phyloP scores from a whole-genome alignment of 2,888 invertebrate species.

The Camptogramma bilineatum region DNA sequence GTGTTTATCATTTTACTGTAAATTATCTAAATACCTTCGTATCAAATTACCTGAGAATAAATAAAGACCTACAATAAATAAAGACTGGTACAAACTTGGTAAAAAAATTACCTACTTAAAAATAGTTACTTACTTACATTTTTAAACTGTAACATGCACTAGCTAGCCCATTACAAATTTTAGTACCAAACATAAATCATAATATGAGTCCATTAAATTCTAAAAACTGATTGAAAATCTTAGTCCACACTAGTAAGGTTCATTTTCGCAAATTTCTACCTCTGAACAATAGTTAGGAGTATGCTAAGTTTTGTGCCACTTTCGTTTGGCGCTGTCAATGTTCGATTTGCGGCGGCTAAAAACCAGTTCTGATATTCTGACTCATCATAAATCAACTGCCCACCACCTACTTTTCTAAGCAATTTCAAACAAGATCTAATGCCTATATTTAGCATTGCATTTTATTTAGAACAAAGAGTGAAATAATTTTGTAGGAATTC shows the following conservation, averaged over 20 bases:
- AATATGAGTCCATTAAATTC: neutral
- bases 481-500: no score
- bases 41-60: no score
- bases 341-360: constrained; percentile 54
- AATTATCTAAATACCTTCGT: no score
- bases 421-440: constrained; percentile 24
- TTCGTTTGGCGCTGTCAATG: constrained; percentile 49
- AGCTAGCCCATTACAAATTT: neutral
- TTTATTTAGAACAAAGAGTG: constrained; percentile 1
- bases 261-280: neutral
- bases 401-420: constrained; percentile 51
- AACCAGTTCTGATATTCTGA: constrained; percentile 72
- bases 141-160: neutral
- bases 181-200: neutral
- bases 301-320: constrained; percentile 37
- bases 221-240: neutral
- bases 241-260: neutral
- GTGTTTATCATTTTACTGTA: no score
- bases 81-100: no score
- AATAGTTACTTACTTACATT: no score
- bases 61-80: no score
- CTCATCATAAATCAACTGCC: constrained; percentile 62
- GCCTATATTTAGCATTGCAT: constrained; percentile 12
- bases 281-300: neutral
- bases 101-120: no score